Evolutionary conservation across 2,888 invertebrate species (phyloP), one percentile per base, ranked within the genome.

Genomic region (Neoascia interrupta): DNA sequence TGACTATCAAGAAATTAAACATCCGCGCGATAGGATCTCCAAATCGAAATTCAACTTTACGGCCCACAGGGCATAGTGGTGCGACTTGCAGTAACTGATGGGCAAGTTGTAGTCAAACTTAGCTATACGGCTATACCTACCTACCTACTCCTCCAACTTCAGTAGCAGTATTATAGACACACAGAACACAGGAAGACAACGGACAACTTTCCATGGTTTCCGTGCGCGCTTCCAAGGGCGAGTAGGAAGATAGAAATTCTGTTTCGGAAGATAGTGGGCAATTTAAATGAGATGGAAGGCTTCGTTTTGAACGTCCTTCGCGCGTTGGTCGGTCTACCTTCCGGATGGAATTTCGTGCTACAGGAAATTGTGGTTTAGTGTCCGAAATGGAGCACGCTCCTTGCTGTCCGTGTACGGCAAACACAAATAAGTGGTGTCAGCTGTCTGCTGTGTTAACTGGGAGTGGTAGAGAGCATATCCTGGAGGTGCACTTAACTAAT

Each of bases 1-100:
- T 79, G 76, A 79, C 76, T 79, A 79, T 79, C 76, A 72, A 79
- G 76, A 79, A 79, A 79, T 79, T 79, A 79, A 79, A 79, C 76
- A 79, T 79, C 76, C 72, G 76, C 76, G 76, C 76, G 76, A 79
- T 79, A 79, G 66, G 60, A 79, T 79, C 76, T 72, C 54, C 76
- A 79, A 79, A 79, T 79, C 76, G 76, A 79, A 79, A 79, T 79
- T 66, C 72, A 79, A 72, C 76, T 79, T 79, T 79, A 72, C 64
- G 76, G 47, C 54, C 23, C 31, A 47, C 34, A 21, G 45, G 26
- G 23, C 26, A 26, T 8, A 26, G n/a, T n/a, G n/a, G n/a, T n/a
- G n/a, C 26, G 49, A 53, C 28, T 58, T 36, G 26, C 28, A 51
- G 39, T 49, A 16, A 23, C n/a, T 34, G 26, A 8, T 6, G 31